Evolutionary conservation across 2,113 vertebrate genomes (phyloP), one percentile per base, ranked within the genome.

Genomic region (Corvus moneduloides): DNA sequence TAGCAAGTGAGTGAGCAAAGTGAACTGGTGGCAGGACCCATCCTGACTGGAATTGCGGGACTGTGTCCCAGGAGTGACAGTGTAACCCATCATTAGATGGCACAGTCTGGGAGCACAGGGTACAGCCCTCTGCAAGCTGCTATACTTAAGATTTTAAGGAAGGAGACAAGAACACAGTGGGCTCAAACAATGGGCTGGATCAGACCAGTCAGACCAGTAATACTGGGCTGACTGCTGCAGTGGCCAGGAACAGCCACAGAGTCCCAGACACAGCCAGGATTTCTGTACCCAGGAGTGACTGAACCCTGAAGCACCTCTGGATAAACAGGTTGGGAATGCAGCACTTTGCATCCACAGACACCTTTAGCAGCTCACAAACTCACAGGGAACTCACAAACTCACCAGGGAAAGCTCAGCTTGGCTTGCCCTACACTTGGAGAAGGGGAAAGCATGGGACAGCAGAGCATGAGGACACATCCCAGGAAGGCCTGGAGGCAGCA

Each of bases 71-170:
- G 55, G 46, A 33, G 43, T 46, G 64, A 44, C 71, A 85, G 33
- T 1, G 2, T 16, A 59, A 83, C 16, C 39, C 12, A 7, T 4
- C 3, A 0, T 33, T 17, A 32, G 16, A 18, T 0, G 4, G 24
- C 4, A 11, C 54, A 69, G 19, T 3, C 55, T n/a, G 74, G 35
- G 33, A 43, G 73, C 41, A 71, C 6, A 5, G 12, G 11, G 6
- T 16, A 41, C 1, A 8, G 68, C 51, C 4, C 41, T 44, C 78
- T 62, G 55, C 35, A 76, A 75, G 54, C 64, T 74, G 32, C 43
- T 75, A 0, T 1, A 52, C n/a, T 59, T 44, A 16, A 59, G 10
- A 28, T 52, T 37, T 62, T 35, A 35, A 59, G 13, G 20, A 66
- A 73, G 49, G 37, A 90, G 28, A 44, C 8, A 48, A 43, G 13